phyloP scores from a whole-genome alignment of 2,113 vertebrate genomes.

The Theropithecus gelada region DNA sequence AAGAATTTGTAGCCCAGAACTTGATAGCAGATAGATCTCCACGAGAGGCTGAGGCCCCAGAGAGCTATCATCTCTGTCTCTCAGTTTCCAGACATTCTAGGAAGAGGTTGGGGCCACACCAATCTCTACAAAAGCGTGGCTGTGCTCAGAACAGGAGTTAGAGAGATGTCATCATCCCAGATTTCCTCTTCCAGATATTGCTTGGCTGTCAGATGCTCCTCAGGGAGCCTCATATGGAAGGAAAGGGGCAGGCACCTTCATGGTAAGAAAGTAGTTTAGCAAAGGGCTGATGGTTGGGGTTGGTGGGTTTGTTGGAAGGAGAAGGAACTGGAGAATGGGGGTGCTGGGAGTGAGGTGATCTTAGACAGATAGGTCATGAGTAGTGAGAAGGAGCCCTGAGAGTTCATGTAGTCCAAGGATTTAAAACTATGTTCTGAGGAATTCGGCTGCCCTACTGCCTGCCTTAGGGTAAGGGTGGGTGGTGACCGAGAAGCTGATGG shows the following conservation, averaged over 20 bases:
- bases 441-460: neutral
- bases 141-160: neutral
- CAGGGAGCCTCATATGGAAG: neutral
- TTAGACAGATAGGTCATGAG: neutral
- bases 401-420: neutral
- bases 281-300: neutral
- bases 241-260: neutral
- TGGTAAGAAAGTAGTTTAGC: neutral
- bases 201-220: neutral
- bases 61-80: neutral
- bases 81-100: neutral
- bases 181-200: neutral
- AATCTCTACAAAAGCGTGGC: neutral
- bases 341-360: neutral
- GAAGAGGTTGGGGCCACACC: neutral
- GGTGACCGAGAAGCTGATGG: neutral
- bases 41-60: neutral
- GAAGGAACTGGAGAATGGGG: neutral
- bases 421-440: neutral
- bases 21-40: neutral
- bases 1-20: neutral
- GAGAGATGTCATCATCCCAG: neutral
- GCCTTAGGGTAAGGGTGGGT: too few species aligned
- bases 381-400: neutral
- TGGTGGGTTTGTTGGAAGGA: neutral